Base-by-base conservation (phyloP, 2,888 invertebrate genomes). In the Adelphocoris suturalis region DNA sequence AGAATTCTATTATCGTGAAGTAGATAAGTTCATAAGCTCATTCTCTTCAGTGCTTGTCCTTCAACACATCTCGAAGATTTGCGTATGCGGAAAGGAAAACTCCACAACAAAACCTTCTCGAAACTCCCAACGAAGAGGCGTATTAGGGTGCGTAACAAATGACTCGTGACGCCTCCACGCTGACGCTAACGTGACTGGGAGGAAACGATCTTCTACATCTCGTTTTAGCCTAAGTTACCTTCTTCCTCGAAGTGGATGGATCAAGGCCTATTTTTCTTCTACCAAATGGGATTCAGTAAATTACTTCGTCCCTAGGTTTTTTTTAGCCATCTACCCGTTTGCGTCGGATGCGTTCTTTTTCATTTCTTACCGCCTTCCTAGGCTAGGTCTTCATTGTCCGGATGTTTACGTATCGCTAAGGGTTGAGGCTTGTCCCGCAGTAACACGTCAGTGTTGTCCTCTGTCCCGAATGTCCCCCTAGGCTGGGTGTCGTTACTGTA, bases 111-210 rank as follows among this genome's bases (percentile, higher is more conserved):
- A 37, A 37, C 37, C 7, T 19, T 23, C 23, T 23, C 23, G 52
- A 37, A 37, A 37, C 37, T 52, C 16, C 2, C 68, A 11, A 68
- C 68, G 68, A 68, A 68, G 23, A 23, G 68, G 68, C 68, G 68
- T 68, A 68, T 68, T 68, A 68, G 68, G 68, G 68, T 23, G 27
- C 68, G 23, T 68, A 68, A 68, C 68, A 68, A 68, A 68, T 68
- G 68, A 68, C 68, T 68, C 68, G 68, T 68, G 23, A 68, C 68
- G 68, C 68, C 68, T 68, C 68, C 68, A 68, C 68, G 68, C 68
- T 68, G 68, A 68, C 27, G 68, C 68, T 68, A 68, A 68, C 68
- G 68, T 68, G 23, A 23, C 23, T 23, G 27, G 68, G 68, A 27
- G 68, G 68, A 68, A 68, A 68, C 68, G 68, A 23, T 68, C 68